Base-by-base conservation (phyloP, 2,888 invertebrate genomes). In the Hyppa rectilinea region DNA sequence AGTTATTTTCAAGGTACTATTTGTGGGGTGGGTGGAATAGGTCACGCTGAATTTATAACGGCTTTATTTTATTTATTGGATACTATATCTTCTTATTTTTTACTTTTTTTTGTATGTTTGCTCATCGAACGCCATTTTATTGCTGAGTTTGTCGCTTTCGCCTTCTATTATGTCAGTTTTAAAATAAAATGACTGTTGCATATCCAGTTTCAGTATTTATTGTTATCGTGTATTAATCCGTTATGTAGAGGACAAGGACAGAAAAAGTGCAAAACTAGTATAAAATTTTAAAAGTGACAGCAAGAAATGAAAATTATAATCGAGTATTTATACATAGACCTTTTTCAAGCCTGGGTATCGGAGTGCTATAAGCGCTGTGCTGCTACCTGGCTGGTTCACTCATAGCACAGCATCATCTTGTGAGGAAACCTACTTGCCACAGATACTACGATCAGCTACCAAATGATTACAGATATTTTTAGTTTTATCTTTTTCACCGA, bases 1-100 rank as follows among this genome's bases (percentile, higher is more conserved):
- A 85, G 83, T 87, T 86, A 88, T 87, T 88, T 86, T 86, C 81
- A 83, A 87, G 86, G 84, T 86, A 86, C 83, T 71, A 64, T 70
- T 66, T 79, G 78, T 65, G 74, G 75, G 76, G 73, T 75, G 80
- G 75, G 71, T 65, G 62, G 78, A 82, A 82, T 81, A 75, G 78
- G 66, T 80, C 62, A 75, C 69, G 70, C 38, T 70, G 61, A 82
- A 80, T 82, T 78, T 84, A 82, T 75, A 76, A 74, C 68, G 67
- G 67, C 36, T 79, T 74, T 64, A 66, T 71, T 71, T 69, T 78
- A 68, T 76, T 72, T 81, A 75, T 77, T 74, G 64, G 47, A 20
- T 60, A 45, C 55, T 78, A 62, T 59, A 47, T 50, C 40, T 66
- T 52, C 63, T 75, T 68, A n/a, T n/a, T 53, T 49, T 65, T 52